These are phyloP conservation scores for Puntigrus tetrazona DNA, from an alignment of 2,113 vertebrate genomes.

Conservation along the genomic window DNA sequence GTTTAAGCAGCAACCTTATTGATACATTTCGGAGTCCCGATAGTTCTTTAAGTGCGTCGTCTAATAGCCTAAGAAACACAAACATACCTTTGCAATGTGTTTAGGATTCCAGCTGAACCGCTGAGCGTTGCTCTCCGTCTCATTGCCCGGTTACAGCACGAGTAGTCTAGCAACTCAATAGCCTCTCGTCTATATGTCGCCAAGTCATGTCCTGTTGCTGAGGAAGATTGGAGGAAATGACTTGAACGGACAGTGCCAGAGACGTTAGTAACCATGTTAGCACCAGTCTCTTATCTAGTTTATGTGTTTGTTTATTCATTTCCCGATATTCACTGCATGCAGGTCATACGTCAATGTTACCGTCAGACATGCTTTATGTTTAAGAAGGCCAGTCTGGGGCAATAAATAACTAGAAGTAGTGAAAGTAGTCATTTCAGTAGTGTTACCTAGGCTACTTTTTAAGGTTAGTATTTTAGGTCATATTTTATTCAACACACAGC, in stretches of 20 bases:
- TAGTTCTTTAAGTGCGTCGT: neutral
- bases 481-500: neutral
- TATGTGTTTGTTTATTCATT: conserved; percentile 66
- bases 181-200: conserved; percentile 65
- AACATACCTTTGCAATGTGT: neutral
- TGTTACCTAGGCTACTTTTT: neutral
- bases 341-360: conserved; percentile 65
- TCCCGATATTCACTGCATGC: conserved; percentile 64
- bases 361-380: conserved; percentile 4
- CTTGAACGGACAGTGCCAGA: conserved; percentile 66
- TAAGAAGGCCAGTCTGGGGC: neutral
- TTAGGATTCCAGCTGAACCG: conserved; percentile 5
- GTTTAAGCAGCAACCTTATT: neutral
- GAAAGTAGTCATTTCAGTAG: neutral
- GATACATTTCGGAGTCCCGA: neutral
- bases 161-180: conserved; percentile 35
- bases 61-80: neutral
- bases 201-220: conserved; percentile 67
- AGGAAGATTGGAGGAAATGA: conserved; percentile 71
- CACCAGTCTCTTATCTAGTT: conserved; percentile 69
- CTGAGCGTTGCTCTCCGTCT: neutral
- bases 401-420: neutral
- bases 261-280: conserved; percentile 75
- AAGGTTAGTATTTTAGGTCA: neutral
- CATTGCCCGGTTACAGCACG: conserved; percentile 38